Percentiles rank a stretch among this genome's conserved stretches.
These are phyloP conservation scores for Perodicticus potto DNA, from an alignment of 2,797 vertebrate genomes.

Conservation along the genomic window DNA sequence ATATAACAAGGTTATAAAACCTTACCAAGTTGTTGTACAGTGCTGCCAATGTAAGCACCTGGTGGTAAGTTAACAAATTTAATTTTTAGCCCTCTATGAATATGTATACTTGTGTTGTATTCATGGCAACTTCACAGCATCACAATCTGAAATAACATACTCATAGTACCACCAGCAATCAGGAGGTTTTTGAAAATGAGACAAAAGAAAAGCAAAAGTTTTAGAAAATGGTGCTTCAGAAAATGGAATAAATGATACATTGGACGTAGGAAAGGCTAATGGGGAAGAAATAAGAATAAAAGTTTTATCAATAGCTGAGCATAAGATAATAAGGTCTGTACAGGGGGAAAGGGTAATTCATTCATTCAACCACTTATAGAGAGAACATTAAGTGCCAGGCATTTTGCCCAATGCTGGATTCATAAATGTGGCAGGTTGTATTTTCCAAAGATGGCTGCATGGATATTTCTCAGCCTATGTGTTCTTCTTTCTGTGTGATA, in stretches of 20 bases:
- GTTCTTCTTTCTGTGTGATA: neutral
- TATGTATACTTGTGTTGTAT: too few relatives aligned
- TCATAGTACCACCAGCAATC: neutral
- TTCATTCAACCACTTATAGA: conserved; percentile 41
- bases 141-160: too few relatives aligned
- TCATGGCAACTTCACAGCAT: neutral
- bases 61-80: too few relatives aligned
- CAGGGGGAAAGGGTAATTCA: neutral
- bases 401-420: conserved; percentile 33
- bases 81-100: neutral
- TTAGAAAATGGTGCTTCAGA: conserved; percentile 43
- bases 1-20: too few relatives aligned
- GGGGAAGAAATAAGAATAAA: neutral
- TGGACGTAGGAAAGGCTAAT: neutral
- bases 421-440: neutral
- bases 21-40: too few relatives aligned
- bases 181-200: conserved; percentile 8
- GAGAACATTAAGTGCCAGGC: conserved; percentile 52
- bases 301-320: neutral
- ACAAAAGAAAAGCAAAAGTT: neutral
- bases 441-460: conserved; percentile 36
- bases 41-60: too few relatives aligned
- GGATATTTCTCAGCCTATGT: neutral
- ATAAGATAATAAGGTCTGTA: conserved; percentile 54
- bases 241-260: conserved; percentile 47